Base-by-base conservation (phyloP, 2,888 invertebrate species). In the Apoda limacodes region DNA sequence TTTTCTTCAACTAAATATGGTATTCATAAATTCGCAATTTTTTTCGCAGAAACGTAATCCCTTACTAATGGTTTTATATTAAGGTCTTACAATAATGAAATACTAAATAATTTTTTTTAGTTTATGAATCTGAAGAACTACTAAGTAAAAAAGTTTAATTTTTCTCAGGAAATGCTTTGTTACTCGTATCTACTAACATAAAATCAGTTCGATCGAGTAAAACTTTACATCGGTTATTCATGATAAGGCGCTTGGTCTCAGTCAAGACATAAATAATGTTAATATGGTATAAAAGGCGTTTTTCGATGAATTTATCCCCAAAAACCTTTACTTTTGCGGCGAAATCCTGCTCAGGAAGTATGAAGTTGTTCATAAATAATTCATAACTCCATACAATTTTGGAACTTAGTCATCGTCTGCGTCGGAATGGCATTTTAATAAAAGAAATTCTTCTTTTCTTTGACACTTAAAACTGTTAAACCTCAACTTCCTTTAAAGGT, bases 351-450 rank as follows among this genome's bases (percentile, higher is more conserved):
- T 46, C 54, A 55, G 59, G 59, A 67, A 66, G 62, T 71, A 70
- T 70, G 56, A 72, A 76, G 70, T 61, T 75, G 71, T 75, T 56
- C 64, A 71, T 76, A 63, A 62, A 74, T 75, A 56, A 75, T 74
- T 68, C 70, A 75, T 63, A 43, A 30, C 50, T 37, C 38, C 42
- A 42, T 44, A 41, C 43, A 45, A 42, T 47, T 59, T 57, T 44
- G 51, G 50, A 54, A 54, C 54, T 64, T 60, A 65, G 59, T 60
- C 61, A 55, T 45, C 41, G 44, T 17, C 7, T n/a, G n/a, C n/a
- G n/a, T n/a, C 28, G 15, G 46, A 50, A 48, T 56, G 56, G 49
- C 48, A 41, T 55, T 35, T 40, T 32, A 46, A 47, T 48, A 51
- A 53, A 54, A 53, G 50, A 46, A 37, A 48, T 37, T 48, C 55